Conservation (phyloP, 2,888 invertebrate species). For the Clitarchus hookeri region DNA sequence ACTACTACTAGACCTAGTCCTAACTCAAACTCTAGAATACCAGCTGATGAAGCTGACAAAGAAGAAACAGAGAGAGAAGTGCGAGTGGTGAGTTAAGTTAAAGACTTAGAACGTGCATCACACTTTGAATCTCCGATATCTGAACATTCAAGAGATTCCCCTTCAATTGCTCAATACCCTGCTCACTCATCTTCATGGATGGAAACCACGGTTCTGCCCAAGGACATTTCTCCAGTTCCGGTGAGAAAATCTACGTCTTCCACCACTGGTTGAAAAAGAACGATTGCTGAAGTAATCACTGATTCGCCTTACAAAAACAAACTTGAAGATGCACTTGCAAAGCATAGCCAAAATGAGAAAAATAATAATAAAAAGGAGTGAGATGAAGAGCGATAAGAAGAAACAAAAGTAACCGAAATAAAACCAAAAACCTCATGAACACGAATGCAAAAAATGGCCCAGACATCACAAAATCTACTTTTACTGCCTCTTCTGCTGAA, state of each 20-base stretch:
- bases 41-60: background rate
- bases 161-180: background rate
- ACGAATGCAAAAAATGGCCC: background rate
- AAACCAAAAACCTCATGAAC: background rate
- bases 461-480: background rate
- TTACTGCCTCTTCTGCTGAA: no score
- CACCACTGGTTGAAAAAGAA: background rate
- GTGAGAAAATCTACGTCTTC: background rate
- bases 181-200: background rate
- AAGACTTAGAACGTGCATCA: background rate
- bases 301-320: background rate
- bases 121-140: background rate
- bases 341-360: background rate
- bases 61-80: background rate
- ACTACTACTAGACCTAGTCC: background rate
- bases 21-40: background rate
- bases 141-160: conserved; percentile 11
- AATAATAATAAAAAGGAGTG: background rate
- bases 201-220: background rate
- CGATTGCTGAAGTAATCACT: background rate
- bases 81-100: background rate
- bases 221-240: background rate
- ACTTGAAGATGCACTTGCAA: background rate
- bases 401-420: background rate
- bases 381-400: background rate